phyloP scores from a whole-genome alignment of 2,113 vertebrate genomes.

The Odobenus rosmarus region DNA sequence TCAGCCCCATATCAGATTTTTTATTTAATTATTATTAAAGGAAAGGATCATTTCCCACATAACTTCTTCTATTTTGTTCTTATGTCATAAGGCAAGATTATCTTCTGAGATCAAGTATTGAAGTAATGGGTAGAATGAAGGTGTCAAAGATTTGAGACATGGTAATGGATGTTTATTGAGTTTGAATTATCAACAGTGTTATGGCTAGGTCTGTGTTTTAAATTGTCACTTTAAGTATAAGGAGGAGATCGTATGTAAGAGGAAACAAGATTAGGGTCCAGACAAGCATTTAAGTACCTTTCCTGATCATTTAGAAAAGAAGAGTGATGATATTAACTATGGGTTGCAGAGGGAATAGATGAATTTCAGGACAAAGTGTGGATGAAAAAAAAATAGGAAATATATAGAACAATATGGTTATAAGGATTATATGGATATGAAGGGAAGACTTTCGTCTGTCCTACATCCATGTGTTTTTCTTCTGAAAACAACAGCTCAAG shows the following conservation, averaged over 20 bases:
- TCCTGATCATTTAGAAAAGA: neutral
- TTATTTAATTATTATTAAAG: constrained; percentile 5
- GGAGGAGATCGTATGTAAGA: neutral
- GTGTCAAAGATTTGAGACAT: neutral
- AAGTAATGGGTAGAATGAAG: neutral
- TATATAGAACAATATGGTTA: neutral
- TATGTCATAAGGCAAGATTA: neutral
- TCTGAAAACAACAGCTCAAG: neutral
- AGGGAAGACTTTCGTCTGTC: neutral
- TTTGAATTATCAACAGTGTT: neutral
- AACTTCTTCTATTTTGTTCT: neutral
- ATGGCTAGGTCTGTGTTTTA: neutral
- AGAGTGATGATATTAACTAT: neutral
- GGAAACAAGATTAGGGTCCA: neutral
- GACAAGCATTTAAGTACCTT: neutral
- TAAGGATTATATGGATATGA: neutral
- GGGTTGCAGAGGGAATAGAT: neutral
- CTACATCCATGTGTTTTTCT: neutral
- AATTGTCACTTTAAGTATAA: neutral
- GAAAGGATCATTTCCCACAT: neutral
- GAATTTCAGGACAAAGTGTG: neutral
- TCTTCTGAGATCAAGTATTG: neutral
- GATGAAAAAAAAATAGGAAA: neutral
- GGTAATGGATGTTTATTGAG: neutral
- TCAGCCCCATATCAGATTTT: neutral